Percentiles rank a stretch among this genome's conserved stretches.
phyloP scores from a whole-genome alignment of 1,140 invertebrate genomes.

The Capitella teleta region DNA sequence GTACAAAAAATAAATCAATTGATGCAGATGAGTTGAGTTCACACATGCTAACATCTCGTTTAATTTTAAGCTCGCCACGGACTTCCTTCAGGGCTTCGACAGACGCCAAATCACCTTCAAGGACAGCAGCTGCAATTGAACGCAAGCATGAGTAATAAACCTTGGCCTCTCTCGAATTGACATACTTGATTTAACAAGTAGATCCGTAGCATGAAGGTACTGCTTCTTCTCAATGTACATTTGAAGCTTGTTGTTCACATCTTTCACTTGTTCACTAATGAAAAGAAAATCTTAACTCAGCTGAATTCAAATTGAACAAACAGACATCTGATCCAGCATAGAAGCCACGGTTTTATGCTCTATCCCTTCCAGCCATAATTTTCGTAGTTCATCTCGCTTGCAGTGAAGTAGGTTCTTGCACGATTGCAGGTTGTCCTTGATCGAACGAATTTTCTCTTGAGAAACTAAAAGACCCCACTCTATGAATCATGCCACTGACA shows the following conservation, averaged over 20 bases:
- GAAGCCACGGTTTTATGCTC: conserved; percentile 82
- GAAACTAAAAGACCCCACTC: conserved; percentile 46
- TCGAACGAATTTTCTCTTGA: conserved; percentile 65
- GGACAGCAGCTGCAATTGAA: conserved; percentile 41
- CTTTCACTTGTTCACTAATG: conserved; percentile 60
- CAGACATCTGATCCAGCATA: conserved; percentile 79
- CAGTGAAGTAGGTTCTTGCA: conserved; percentile 83
- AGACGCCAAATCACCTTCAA: conserved; percentile 59
- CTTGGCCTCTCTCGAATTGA: background rate
- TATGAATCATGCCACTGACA: background rate
- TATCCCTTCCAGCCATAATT: conserved; percentile 82
- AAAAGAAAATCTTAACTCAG: background rate
- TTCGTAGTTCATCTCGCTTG: conserved; percentile 80
- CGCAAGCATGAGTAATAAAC: background rate
- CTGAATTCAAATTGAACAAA: background rate
- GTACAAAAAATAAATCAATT: conserved; percentile 15
- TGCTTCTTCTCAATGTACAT: conserved; percentile 60
- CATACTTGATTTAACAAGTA: conserved; percentile 51
- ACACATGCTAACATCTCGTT: conserved; percentile 50
- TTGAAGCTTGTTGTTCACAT: conserved; percentile 64
- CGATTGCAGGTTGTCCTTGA: conserved; percentile 77
- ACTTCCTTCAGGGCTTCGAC: conserved; percentile 73
- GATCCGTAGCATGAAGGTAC: conserved; percentile 74
- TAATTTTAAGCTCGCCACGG: conserved; percentile 55
- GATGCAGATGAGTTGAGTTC: background rate